Evolutionary conservation across 2,888 invertebrate species (phyloP).

Genomic region (Gari tellinella): DNA sequence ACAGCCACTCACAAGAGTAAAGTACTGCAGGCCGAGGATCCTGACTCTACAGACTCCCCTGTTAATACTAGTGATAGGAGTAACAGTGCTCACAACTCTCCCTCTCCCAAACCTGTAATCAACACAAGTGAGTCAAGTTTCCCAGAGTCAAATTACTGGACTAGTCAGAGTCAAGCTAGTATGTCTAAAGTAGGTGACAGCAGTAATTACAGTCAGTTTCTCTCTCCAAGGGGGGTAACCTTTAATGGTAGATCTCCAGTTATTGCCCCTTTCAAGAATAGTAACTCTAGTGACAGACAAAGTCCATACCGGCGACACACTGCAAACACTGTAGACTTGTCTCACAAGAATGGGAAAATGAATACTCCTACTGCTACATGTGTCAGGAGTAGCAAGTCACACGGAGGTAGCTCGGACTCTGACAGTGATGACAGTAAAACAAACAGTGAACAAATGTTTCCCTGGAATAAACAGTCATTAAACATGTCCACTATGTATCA

Average conservation of each 20-base stretch:
- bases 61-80: no score
- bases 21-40: slow-evolving; percentile 59
- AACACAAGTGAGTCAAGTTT: no score
- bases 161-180: not conserved
- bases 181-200: slow-evolving; percentile 26
- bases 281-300: not conserved
- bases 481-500: no score
- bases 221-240: slow-evolving; percentile 21
- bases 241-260: slow-evolving; percentile 29
- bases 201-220: slow-evolving; percentile 31
- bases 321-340: slow-evolving; percentile 29
- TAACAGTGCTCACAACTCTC: no score
- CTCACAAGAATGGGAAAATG: slow-evolving; percentile 25
- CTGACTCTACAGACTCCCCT: slow-evolving; percentile 3
- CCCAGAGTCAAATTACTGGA: not conserved
- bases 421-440: slow-evolving; percentile 26
- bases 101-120: no score
- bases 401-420: slow-evolving; percentile 20
- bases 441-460: not conserved
- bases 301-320: slow-evolving; percentile 19
- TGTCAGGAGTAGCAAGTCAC: no score
- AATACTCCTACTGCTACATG: not conserved
- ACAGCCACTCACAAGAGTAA: slow-evolving; percentile 64
- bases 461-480: not conserved
- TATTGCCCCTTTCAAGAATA: slow-evolving; percentile 33